phyloP scores from a whole-genome alignment of 2,113 vertebrate genomes.

The Coracopsis vasa region DNA sequence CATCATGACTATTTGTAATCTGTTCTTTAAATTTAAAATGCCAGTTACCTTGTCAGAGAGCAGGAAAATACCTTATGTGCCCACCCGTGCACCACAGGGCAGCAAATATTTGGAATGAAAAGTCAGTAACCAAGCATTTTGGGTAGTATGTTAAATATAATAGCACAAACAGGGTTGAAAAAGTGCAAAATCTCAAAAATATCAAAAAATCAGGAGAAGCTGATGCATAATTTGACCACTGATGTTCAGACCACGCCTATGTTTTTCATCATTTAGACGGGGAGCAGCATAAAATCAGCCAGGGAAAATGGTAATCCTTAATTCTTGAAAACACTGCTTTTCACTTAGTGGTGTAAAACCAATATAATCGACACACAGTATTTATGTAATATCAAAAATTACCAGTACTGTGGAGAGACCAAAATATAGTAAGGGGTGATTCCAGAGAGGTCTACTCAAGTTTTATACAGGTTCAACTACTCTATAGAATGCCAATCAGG shows the following conservation, averaged over 20 bases:
- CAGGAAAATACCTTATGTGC: background rate
- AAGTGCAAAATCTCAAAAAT: background rate
- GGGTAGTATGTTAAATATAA: background rate
- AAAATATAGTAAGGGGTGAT: background rate
- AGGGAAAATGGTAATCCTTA: background rate
- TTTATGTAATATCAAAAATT: background rate
- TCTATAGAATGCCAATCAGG: background rate
- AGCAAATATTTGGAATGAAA: background rate
- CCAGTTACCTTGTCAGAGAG: background rate
- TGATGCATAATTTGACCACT: background rate
- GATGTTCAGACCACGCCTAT: background rate
- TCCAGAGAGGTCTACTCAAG: background rate
- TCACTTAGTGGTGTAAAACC: background rate
- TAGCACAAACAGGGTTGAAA: background rate
- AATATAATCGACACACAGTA: background rate
- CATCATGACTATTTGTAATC: background rate
- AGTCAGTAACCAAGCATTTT: background rate
- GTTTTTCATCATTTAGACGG: background rate
- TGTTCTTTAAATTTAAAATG: background rate
- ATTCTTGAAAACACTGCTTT: background rate
- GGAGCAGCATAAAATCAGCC: background rate
- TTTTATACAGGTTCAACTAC: background rate
- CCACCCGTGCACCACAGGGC: background rate
- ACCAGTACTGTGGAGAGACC: background rate
- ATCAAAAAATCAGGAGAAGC: background rate